Conservation (phyloP, 35 echinoderm and acorn worm genomes). For the Hemicentrotus pulcherrimus region DNA sequence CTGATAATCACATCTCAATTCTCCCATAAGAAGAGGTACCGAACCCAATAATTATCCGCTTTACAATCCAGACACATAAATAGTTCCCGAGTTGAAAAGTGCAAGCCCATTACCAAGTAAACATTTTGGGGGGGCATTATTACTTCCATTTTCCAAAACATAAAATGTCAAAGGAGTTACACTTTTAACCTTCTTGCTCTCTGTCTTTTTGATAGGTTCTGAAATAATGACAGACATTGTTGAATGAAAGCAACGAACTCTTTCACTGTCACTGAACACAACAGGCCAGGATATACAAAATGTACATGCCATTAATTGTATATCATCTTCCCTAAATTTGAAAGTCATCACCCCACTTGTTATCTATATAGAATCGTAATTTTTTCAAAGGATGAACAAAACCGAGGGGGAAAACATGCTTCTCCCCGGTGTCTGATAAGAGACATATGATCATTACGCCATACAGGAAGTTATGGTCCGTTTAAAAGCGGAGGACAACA, state of each 20-base stretch:
- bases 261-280: neutral
- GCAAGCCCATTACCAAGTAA: neutral
- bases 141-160: constrained; percentile 12
- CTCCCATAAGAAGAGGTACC: neutral
- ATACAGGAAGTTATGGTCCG: constrained; percentile 4
- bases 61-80: neutral
- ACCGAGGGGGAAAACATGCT: neutral
- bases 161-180: neutral
- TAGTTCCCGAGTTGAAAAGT: neutral
- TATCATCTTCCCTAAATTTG: neutral
- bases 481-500: too few relatives aligned
- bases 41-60: neutral
- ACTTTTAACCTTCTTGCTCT: neutral
- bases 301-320: neutral
- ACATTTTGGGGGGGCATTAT: neutral
- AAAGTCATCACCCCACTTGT: neutral
- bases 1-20: neutral
- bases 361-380: neutral
- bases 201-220: neutral
- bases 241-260: neutral
- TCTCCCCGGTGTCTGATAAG: neutral
- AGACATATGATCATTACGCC: neutral
- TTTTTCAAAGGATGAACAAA: neutral
- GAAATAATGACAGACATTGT: constrained; percentile 13
- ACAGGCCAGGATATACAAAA: neutral